Percentiles rank a stretch among this genome's conserved stretches.
Evolutionary conservation across 2,113 vertebrate genomes (phyloP).

Genomic region (Hymenochirus boettgeri): DNA sequence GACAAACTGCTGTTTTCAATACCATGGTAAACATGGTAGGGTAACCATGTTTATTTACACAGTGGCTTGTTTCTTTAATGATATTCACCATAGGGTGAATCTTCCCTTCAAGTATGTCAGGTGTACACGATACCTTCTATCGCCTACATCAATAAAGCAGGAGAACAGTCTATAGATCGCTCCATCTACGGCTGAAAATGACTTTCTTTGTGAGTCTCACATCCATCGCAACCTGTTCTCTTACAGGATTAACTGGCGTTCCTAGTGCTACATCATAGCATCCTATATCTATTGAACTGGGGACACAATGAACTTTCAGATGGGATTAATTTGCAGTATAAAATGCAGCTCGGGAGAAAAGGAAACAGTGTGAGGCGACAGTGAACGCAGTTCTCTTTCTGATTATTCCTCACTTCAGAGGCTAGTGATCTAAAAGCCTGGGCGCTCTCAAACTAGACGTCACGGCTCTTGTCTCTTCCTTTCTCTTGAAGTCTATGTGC

Average conservation of each 20-base stretch:
- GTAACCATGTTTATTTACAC: too few relatives aligned
- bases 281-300: neutral
- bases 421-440: neutral
- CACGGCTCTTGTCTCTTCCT: neutral
- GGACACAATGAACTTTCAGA: conserved; percentile 14
- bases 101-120: too few relatives aligned
- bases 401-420: conserved; percentile 6
- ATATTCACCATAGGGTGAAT: too few relatives aligned
- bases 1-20: too few relatives aligned
- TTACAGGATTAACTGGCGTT: conserved; percentile 2
- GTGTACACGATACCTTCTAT: too few relatives aligned
- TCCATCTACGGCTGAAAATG: too few relatives aligned
- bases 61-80: too few relatives aligned
- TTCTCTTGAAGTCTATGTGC: conserved; percentile 4
- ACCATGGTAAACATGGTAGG: too few relatives aligned
- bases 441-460: neutral
- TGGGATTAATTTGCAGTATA: neutral
- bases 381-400: neutral
- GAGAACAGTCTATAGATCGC: too few relatives aligned
- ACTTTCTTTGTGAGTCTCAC: too few relatives aligned
- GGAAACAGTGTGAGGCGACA: neutral
- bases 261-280: neutral
- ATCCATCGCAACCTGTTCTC: neutral
- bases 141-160: too few relatives aligned
- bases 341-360: neutral